These are phyloP conservation scores for Coturnix japonica DNA, from an alignment of 2,113 vertebrate genomes.

Conservation along the genomic window DNA sequence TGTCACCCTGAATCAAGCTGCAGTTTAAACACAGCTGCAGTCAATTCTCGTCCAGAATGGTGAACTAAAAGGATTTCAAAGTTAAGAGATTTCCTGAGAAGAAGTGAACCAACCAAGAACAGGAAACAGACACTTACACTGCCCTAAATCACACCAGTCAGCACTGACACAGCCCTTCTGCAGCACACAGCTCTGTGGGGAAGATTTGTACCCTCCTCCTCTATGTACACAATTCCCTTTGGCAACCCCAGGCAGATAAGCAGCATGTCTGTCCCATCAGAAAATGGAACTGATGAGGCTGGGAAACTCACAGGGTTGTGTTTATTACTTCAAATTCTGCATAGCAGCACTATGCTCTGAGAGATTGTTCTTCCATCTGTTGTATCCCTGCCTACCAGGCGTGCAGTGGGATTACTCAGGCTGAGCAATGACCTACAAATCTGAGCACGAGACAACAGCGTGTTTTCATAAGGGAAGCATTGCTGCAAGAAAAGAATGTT, in stretches of 20 bases:
- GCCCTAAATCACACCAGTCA: neutral
- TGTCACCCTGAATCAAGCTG: neutral
- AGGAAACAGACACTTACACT: neutral
- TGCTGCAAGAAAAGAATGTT: slow-evolving; percentile 5
- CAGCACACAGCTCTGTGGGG: neutral
- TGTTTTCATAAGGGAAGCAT: slow-evolving; percentile 21
- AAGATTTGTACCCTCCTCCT: neutral
- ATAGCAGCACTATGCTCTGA: neutral
- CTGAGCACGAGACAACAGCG: neutral
- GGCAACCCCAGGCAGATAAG: neutral
- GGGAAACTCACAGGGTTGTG: neutral
- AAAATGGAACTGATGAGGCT: neutral
- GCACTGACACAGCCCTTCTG: neutral
- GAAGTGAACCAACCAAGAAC: neutral
- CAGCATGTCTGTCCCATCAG: neutral
- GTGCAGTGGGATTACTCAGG: neutral
- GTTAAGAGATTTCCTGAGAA: neutral
- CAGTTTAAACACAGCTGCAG: neutral
- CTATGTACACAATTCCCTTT: neutral
- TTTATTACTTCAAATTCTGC: neutral
- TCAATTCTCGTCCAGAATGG: neutral
- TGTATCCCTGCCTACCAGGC: neutral
- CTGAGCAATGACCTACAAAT: neutral
- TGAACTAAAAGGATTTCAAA: neutral
- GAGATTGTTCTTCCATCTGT: neutral